Conservation (phyloP, 2,888 invertebrate genomes). For the Andrena bicolor region DNA sequence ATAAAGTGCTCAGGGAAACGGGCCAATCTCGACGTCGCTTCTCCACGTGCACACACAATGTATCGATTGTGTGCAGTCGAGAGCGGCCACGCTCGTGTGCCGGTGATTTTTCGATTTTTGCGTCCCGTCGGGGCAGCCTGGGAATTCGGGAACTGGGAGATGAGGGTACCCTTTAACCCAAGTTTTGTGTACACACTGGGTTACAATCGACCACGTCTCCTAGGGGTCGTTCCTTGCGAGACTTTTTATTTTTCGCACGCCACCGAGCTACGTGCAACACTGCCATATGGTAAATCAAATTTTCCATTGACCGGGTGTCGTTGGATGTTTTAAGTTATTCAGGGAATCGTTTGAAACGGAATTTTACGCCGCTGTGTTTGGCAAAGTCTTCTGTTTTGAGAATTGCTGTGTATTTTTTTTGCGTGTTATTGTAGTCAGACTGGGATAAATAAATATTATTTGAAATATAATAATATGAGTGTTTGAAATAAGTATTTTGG, state of each 20-base stretch:
- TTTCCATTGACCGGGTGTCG: background rate
- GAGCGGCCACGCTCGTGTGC: background rate
- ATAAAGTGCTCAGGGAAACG: conserved; percentile 57
- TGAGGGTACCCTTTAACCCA: background rate
- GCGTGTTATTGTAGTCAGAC: too few species aligned
- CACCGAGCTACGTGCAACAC: background rate
- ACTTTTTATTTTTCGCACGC: background rate
- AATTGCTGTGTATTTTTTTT: too few species aligned
- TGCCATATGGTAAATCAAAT: background rate
- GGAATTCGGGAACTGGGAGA: conserved; percentile 23
- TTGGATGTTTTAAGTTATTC: background rate
- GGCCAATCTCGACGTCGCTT: conserved; percentile 45
- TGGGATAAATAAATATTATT: too few species aligned
- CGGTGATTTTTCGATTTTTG: conserved; percentile 47
- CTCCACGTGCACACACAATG: conserved; percentile 49
- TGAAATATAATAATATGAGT: too few species aligned
- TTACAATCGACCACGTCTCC: conserved; percentile 15
- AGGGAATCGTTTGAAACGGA: background rate
- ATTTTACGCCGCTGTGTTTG: too few species aligned
- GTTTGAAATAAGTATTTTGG: too few species aligned
- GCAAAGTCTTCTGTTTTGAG: too few species aligned
- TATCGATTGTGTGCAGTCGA: conserved; percentile 52
- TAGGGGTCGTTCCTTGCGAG: background rate
- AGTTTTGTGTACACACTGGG: conserved; percentile 3
- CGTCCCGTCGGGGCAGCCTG: conserved; percentile 3